A percentile compares a stretch with the other conserved stretches of the same genome.
phyloP scores from a whole-genome alignment of 2,113 vertebrate genomes.

The Prolemur simus region DNA sequence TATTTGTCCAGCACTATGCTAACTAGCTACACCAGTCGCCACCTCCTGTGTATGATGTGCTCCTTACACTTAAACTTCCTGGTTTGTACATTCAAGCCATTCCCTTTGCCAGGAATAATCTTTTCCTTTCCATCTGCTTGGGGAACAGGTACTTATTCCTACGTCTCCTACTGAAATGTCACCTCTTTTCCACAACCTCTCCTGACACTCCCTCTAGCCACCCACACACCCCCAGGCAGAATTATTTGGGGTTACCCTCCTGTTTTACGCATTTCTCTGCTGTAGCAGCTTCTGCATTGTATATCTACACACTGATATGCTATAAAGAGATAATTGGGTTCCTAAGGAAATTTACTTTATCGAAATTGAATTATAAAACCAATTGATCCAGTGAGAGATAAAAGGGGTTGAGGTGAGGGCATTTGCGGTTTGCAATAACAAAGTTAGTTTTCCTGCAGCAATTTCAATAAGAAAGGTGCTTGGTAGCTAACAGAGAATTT shows the following conservation, averaged over 20 bases:
- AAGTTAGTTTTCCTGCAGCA: neutral
- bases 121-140: neutral
- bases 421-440: neutral
- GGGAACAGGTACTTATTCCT: neutral
- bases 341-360: conserved; percentile 49
- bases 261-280: neutral
- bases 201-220: neutral
- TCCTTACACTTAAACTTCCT: neutral
- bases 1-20: neutral
- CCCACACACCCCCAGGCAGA: neutral
- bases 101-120: neutral
- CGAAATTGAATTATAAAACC: conserved; percentile 68
- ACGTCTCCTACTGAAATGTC: neutral
- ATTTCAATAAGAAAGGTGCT: conserved; percentile 11
- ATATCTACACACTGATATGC: neutral
- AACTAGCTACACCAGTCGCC: neutral
- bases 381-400: conserved; percentile 15
- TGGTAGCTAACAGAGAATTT: neutral
- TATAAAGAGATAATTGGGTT: conserved; percentile 53
- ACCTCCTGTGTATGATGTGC: neutral
- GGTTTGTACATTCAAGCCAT: neutral
- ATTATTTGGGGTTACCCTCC: neutral
- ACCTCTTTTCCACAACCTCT: neutral
- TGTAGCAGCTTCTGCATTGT: neutral
- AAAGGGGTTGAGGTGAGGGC: conserved; percentile 3